A percentile compares a stretch with the other conserved stretches of the same genome.
Conservation (phyloP, 37 sponge, comb jelly and placozoan species). For the Eunapius fragilis region DNA sequence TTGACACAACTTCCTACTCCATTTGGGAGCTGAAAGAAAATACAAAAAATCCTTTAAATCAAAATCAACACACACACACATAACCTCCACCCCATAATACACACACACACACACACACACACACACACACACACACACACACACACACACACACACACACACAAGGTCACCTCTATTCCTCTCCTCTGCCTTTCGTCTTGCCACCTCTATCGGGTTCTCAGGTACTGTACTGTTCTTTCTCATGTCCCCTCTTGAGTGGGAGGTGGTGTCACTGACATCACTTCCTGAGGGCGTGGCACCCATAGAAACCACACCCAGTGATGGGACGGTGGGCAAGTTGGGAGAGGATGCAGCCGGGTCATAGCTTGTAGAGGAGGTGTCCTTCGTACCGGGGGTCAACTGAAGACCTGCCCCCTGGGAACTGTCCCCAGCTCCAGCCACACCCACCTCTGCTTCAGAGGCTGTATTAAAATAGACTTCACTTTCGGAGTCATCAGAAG, state of each 20-base stretch:
- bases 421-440: neutral
- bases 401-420: neutral
- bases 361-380: neutral
- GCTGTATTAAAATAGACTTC: neutral
- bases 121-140: too few relatives aligned
- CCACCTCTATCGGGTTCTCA: constrained; percentile 10
- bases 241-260: neutral
- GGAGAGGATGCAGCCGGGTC: too few relatives aligned
- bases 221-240: neutral
- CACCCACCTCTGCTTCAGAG: neutral
- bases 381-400: too few relatives aligned
- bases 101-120: too few relatives aligned
- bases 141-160: too few relatives aligned
- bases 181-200: constrained; percentile 14
- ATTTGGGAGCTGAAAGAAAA: constrained; percentile 30
- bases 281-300: too few relatives aligned
- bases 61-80: too few relatives aligned
- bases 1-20: too few relatives aligned
- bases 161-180: neutral
- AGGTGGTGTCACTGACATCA: neutral
- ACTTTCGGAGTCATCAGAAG: constrained; percentile 1
- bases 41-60: too few relatives aligned
- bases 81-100: too few relatives aligned
- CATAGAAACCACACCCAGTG: too few relatives aligned
- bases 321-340: neutral